These are phyloP conservation scores for Scartelaos histophorus DNA, from an alignment of 2,113 vertebrate genomes.

Conservation along the genomic window DNA sequence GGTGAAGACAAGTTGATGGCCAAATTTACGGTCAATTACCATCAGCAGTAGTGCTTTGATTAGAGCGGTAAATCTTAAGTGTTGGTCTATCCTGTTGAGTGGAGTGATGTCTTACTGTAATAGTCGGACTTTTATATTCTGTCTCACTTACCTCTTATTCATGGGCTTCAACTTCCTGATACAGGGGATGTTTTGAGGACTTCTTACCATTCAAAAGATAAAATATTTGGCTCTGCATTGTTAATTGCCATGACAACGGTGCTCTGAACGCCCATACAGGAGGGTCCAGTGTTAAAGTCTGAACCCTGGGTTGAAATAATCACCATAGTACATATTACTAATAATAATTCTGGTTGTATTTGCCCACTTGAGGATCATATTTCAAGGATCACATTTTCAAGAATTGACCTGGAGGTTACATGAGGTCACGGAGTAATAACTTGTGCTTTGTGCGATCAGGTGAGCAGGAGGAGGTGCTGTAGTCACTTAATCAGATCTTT, in stretches of 20 bases:
- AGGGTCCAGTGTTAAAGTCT: too few species aligned
- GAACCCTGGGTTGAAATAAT: too few species aligned
- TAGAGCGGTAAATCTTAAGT: slow-evolving; percentile 69
- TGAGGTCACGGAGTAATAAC: background rate
- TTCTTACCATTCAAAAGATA: background rate
- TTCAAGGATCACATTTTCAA: slow-evolving; percentile 1
- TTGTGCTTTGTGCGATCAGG: background rate
- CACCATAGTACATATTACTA: background rate
- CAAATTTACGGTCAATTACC: slow-evolving; percentile 73
- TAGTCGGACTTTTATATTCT: slow-evolving; percentile 46
- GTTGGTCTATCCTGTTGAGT: slow-evolving; percentile 51
- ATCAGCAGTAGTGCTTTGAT: slow-evolving; percentile 67
- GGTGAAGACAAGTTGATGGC: slow-evolving; percentile 67
- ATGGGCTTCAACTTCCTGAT: background rate
- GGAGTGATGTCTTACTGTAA: slow-evolving; percentile 30
- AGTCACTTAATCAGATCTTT: slow-evolving; percentile 15
- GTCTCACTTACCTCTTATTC: slow-evolving; percentile 3
- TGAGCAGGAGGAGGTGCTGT: slow-evolving; percentile 8
- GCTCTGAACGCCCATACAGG: background rate
- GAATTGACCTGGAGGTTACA: background rate
- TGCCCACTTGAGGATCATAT: slow-evolving; percentile 16
- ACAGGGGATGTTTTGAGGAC: background rate
- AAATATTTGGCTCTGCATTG: background rate
- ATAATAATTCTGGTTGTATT: slow-evolving; percentile 5
- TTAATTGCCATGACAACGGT: background rate